Evolutionary conservation across 2,113 vertebrate genomes (phyloP), one percentile per base, ranked within the genome.

Genomic region (Aldabrachelys gigantea): DNA sequence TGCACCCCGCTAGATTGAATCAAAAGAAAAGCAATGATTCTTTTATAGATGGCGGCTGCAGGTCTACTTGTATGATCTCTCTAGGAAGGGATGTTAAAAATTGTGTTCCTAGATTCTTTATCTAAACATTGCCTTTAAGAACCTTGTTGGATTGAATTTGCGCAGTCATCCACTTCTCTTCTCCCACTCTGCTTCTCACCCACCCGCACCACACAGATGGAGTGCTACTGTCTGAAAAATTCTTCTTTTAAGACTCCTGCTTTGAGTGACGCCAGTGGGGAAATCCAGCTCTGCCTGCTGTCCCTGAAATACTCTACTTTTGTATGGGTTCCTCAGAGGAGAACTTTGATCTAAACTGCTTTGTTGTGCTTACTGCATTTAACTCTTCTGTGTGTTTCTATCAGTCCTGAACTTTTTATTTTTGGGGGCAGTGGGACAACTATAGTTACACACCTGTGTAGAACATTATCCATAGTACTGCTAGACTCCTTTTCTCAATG

Each of bases 401-500:
- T 88, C 80, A 93, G 0, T n/a, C n/a, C 47, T 82, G 57, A 87
- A 84, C 44, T 91, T 87, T 44, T 82, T 94, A 84, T 95, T 91
- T 80, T 21, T 5, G 9, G 78, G 80, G 84, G 78, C 41, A 69
- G 49, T 52, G 93, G 79, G 72, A 7, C n/a, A 44, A 6, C 9
- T 93, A 12, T 72, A 62, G 83, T 94, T 93, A 91, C 81, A 93
- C 87, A 92, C 49, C 59, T 54, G 4, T n/a, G 4, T 49, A 84
- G 89, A 47, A 79, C 57, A 52, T 52, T 57, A 54, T 75, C 59
- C 84, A 57, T 85, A 84, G 22, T 92, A 91, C 69, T 91, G 47
- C 88, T 93, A 84, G 86, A 75, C 79, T 85, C 72, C 86, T 94
- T 89, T 85, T 93, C 79, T 96, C 13, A 0, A 80, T 93, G 62